These are phyloP conservation scores for Drosophila ananassae DNA, from an alignment of 1,140 invertebrate genomes.

Conservation along the genomic window DNA sequence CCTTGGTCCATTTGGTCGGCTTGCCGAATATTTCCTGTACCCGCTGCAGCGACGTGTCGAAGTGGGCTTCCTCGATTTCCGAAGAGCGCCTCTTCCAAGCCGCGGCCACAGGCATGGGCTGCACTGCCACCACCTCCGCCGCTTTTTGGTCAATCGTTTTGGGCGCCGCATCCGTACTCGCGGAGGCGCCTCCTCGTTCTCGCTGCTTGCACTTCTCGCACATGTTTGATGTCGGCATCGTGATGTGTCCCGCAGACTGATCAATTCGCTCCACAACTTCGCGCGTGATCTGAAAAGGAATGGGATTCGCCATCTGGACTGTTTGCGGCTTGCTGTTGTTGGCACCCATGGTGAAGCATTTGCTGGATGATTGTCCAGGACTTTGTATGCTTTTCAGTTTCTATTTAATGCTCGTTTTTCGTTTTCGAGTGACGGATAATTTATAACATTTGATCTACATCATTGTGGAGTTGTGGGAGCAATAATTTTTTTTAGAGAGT, in stretches of 20 bases:
- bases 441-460: constrained; percentile 14
- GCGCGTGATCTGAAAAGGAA: constrained; percentile 55
- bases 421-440: constrained; percentile 18
- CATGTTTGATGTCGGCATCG: no score
- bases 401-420: background rate
- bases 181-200: background rate
- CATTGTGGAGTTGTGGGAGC: background rate
- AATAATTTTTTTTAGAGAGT: background rate
- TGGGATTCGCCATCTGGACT: constrained; percentile 55
- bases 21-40: constrained; percentile 52
- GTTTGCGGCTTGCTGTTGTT: constrained; percentile 63
- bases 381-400: background rate
- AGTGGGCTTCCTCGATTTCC: constrained; percentile 61
- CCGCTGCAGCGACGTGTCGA: constrained; percentile 51
- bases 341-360: constrained; percentile 50
- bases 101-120: constrained; percentile 5
- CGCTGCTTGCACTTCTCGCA: constrained; percentile 26
- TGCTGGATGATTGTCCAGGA: no score
- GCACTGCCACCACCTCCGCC: background rate
- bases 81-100: constrained; percentile 45
- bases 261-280: constrained; percentile 63
- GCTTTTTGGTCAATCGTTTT: background rate
- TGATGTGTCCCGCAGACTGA: constrained; percentile 16
- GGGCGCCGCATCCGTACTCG: background rate
- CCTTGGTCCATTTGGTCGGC: constrained; percentile 48